Conservation (phyloP, 2,888 invertebrate genomes). For the Germaria angustata region DNA sequence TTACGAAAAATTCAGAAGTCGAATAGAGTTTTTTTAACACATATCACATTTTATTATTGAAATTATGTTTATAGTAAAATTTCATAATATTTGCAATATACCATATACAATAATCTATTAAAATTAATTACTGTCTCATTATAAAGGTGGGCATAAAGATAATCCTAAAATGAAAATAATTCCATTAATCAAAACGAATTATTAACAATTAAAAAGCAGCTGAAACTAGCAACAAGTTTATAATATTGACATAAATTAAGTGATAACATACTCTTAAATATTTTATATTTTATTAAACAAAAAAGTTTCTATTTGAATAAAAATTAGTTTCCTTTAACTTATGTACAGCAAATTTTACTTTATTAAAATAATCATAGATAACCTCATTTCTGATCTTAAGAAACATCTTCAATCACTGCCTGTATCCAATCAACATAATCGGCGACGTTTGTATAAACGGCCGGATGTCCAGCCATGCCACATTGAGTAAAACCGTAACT, state of each 20-base stretch:
- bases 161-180: no score
- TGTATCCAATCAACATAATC: conserved; percentile 84
- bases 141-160: no score
- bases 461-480: conserved; percentile 85
- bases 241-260: not conserved
- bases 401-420: conserved; percentile 63
- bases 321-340: not conserved
- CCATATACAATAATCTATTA: no score
- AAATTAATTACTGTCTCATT: no score
- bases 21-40: not conserved
- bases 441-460: conserved; percentile 85
- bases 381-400: not conserved
- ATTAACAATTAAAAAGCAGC: not conserved
- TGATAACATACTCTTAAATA: not conserved
- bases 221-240: not conserved
- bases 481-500: conserved; percentile 85
- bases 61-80: no score
- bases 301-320: not conserved
- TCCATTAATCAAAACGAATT: no score
- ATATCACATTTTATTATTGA: not conserved
- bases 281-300: no score
- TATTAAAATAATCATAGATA: not conserved
- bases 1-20: no score
- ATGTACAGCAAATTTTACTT: not conserved
- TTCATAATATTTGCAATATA: no score